A percentile compares a stretch with the other conserved stretches of the same genome.
Conservation (phyloP, 2,797 vertebrate genomes). For the Varecia variegata region DNA sequence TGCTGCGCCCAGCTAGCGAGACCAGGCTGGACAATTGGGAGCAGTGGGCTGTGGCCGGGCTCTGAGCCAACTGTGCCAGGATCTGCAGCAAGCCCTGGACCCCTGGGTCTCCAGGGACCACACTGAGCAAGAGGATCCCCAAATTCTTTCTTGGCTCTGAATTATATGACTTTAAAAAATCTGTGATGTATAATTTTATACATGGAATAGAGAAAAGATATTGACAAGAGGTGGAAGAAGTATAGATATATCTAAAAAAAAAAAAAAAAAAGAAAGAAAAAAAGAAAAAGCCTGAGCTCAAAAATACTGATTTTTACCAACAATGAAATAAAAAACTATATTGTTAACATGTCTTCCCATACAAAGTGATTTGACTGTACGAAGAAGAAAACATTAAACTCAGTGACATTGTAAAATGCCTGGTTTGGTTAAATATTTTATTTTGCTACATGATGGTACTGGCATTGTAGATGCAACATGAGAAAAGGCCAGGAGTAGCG, state of each 20-base stretch:
- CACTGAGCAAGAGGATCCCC: too few relatives aligned
- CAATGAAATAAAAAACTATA: background rate
- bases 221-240: background rate
- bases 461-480: background rate
- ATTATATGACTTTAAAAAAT: background rate
- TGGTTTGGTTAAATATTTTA: background rate
- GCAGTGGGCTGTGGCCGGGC: background rate
- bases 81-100: background rate
- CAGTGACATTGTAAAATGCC: background rate
- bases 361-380: background rate
- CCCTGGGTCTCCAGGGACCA: background rate
- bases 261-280: background rate
- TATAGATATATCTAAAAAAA: background rate
- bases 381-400: background rate
- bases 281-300: background rate
- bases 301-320: background rate
- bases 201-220: background rate
- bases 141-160: background rate
- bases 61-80: background rate
- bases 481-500: background rate
- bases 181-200: background rate
- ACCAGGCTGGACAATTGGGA: fast-evolving
- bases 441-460: background rate
- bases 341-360: fast-evolving
- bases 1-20: fast-evolving